These are phyloP conservation scores for Acromyrmex charruanus DNA, from an alignment of 1,140 invertebrate genomes.

Conservation along the genomic window DNA sequence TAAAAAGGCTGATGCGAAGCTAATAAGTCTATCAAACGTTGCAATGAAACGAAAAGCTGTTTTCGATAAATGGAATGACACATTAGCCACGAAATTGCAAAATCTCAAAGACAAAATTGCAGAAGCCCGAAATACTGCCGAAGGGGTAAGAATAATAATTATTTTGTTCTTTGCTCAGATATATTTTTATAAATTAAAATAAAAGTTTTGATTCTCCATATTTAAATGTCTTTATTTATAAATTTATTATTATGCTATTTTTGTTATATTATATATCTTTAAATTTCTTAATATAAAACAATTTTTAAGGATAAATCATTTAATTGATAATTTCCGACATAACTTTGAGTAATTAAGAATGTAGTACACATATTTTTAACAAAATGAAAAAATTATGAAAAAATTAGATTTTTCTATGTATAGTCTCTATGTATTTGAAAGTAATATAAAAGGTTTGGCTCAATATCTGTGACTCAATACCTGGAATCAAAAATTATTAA, in stretches of 20 bases:
- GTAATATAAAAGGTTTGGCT: too few species aligned
- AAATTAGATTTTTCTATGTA: too few species aligned
- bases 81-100: constrained; percentile 88
- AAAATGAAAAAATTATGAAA: too few species aligned
- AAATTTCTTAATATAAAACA: neutral
- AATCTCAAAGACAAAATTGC: constrained; percentile 91
- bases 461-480: too few species aligned
- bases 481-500: too few species aligned
- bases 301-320: neutral
- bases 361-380: too few species aligned
- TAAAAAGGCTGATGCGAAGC: constrained; percentile 86
- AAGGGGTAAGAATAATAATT: constrained; percentile 89
- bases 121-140: constrained; percentile 92
- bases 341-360: neutral
- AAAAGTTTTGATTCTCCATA: constrained; percentile 5
- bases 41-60: constrained; percentile 87
- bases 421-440: too few species aligned
- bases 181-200: constrained; percentile 17
- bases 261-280: neutral
- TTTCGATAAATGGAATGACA: constrained; percentile 88
- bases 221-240: neutral
- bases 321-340: neutral
- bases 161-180: neutral
- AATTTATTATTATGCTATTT: neutral
- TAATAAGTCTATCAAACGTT: constrained; percentile 86